Percentiles rank a stretch among this genome's conserved stretches.
Evolutionary conservation across 2,113 vertebrate species (phyloP).

Genomic region (Amphiprion ocellaris): DNA sequence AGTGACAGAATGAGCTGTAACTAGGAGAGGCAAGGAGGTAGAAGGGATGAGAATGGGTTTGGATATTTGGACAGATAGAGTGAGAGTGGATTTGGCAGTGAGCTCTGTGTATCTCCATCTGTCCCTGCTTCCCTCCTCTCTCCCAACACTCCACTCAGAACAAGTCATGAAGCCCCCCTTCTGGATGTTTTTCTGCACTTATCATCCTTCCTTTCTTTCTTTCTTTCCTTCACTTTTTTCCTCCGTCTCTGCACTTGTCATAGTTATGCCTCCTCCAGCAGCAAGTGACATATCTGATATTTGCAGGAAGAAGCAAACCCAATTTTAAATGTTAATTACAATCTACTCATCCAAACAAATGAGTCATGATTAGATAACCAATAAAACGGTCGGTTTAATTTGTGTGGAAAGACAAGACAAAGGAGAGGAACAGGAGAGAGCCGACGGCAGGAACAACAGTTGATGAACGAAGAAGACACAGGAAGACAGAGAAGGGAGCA

Average conservation of each 20-base stretch:
- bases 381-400: conserved; percentile 61
- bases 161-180: conserved; percentile 40
- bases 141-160: conserved; percentile 47
- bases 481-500: neutral
- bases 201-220: conserved; percentile 8
- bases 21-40: conserved; percentile 38
- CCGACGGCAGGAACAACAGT: conserved; percentile 33
- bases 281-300: conserved; percentile 67
- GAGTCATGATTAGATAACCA: conserved; percentile 68
- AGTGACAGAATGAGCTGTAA: conserved; percentile 51
- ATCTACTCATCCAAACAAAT: conserved; percentile 63
- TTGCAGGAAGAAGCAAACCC: conserved; percentile 45
- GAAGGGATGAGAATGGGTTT: conserved; percentile 50
- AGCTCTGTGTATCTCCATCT: conserved; percentile 69
- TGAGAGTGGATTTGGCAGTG: conserved; percentile 64
- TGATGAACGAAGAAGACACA: conserved; percentile 16
- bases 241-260: neutral
- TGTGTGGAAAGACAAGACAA: conserved; percentile 53
- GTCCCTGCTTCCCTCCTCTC: conserved; percentile 55
- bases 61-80: conserved; percentile 63
- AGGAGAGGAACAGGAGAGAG: conserved; percentile 14
- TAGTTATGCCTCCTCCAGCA: conserved; percentile 31
- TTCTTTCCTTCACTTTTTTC: neutral
- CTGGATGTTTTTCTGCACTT: conserved; percentile 49
- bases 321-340: conserved; percentile 75